Evolutionary conservation across 2,113 vertebrate genomes (phyloP), one percentile per base, ranked within the genome.

Genomic region (Orientallactaga bullata): DNA sequence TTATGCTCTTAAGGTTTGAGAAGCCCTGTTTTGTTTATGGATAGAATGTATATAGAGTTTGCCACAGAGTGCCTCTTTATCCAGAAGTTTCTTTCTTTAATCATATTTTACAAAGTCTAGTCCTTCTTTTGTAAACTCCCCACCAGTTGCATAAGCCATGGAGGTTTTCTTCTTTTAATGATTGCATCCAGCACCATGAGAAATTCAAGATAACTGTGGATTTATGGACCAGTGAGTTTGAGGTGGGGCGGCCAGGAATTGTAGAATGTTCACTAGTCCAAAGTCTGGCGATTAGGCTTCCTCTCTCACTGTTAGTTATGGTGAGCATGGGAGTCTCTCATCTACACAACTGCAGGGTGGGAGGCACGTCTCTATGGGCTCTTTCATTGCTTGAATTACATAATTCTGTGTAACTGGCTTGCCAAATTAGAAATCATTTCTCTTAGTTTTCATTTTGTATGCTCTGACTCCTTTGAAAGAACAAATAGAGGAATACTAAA

Each of bases 161-260:
- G 28, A 7, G 2, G 42, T 88, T 85, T 93, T 71, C 61, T 89
- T 26, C 61, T 80, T 89, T 72, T 86, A 89, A 72, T 66, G 30
- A 61, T 96, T 86, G 79, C 5, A 72, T 37, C 28, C 24, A 37
- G 55, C 83, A 30, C 17, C 13, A 18, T 73, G 77, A 78, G 55
- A 83, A 95, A 95, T 16, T 79, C 35, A 55, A 94, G 35, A 84
- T 72, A 72, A n/a, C 58, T 65, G 16, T 78, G n/a, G 26, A 71
- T 95, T 94, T 77, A 89, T 77, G 35, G 51, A 39, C 3, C 65
- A 60, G 2, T 78, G 77, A 51, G 69, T 60, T 76, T 78, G 23
- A 69, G 24, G 69, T 47, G 24, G 58, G 65, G 51, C 35, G 30
- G 4, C 12, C 5, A 17, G 3, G 28, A 83, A 32, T 12, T 61